Conservation (phyloP, 53 echinoderm and acorn worm species). For the Actinopyga echinites region DNA sequence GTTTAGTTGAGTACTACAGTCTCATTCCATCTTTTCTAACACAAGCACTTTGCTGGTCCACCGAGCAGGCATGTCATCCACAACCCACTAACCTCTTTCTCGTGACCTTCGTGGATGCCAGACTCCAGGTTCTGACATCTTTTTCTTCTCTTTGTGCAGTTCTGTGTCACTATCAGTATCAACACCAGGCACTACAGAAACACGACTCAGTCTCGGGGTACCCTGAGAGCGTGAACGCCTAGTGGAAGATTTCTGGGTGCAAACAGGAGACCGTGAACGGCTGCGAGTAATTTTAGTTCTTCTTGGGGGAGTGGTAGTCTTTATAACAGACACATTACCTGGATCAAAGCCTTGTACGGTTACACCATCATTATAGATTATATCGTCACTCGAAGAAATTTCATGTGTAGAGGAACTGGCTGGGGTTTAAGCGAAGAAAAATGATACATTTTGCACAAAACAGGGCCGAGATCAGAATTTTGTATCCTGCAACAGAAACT, state of each 20-base stretch:
- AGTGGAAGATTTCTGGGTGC: slow-evolving; percentile 23
- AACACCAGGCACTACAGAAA: background rate
- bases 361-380: slow-evolving; percentile 77
- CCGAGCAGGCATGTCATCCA: background rate
- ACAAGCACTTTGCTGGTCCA: too few species aligned
- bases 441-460: too few species aligned
- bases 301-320: slow-evolving; percentile 76
- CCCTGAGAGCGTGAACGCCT: slow-evolving; percentile 5
- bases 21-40: too few species aligned
- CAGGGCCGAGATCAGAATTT: too few species aligned
- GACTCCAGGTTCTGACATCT: slow-evolving; percentile 33
- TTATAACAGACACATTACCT: slow-evolving; percentile 73
- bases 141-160: background rate
- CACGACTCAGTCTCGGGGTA: background rate
- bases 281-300: slow-evolving; percentile 82
- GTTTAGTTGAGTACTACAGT: too few species aligned
- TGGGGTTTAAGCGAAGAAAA: too few species aligned
- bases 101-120: slow-evolving; percentile 27
- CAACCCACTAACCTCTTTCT: slow-evolving; percentile 31
- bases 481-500: too few species aligned
- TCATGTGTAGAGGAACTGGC: slow-evolving; percentile 27
- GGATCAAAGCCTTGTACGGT: slow-evolving; percentile 85
- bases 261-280: slow-evolving; percentile 80
- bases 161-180: slow-evolving; percentile 1
- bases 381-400: slow-evolving; percentile 52